A percentile compares a stretch with the other conserved stretches of the same genome.
Evolutionary conservation across 2,797 vertebrate genomes (phyloP).

Genomic region (Sebastes goodei): DNA sequence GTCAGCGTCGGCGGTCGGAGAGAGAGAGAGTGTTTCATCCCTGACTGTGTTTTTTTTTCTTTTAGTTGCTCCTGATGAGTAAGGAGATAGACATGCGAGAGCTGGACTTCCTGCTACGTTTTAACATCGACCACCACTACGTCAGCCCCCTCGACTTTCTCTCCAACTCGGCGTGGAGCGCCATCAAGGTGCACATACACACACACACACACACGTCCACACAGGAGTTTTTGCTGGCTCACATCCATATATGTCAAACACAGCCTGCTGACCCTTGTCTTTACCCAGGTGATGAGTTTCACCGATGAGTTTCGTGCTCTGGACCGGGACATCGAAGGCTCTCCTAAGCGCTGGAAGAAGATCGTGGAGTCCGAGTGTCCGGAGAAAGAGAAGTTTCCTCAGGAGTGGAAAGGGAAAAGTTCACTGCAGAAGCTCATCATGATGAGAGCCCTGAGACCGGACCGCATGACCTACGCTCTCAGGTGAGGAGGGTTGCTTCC

Average conservation of each 20-base stretch:
- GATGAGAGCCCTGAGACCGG: conserved; percentile 81
- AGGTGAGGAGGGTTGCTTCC: conserved; percentile 61
- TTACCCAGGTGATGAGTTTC: conserved; percentile 79
- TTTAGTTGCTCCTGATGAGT: conserved; percentile 81
- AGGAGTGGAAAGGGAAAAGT: conserved; percentile 84
- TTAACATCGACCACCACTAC: conserved; percentile 84
- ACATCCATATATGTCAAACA: not conserved
- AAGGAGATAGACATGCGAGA: conserved; percentile 83
- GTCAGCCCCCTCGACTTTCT: conserved; percentile 84
- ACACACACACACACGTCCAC: not conserved
- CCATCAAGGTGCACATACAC: conserved; percentile 77
- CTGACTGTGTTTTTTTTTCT: conserved; percentile 23
- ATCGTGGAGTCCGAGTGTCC: conserved; percentile 82
- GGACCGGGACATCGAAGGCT: conserved; percentile 84
- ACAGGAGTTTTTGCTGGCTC: not conserved
- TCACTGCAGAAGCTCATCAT: conserved; percentile 85
- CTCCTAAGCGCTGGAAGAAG: conserved; percentile 83
- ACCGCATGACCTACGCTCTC: conserved; percentile 85
- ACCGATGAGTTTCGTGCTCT: conserved; percentile 83
- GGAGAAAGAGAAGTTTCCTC: conserved; percentile 84
- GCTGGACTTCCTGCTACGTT: conserved; percentile 86
- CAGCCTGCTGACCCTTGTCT: not conserved
- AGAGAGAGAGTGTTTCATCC: not conserved
- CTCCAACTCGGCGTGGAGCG: conserved; percentile 81
- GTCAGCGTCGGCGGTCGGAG: not conserved